Conservation (phyloP, 2,797 vertebrate genomes). For the Lycodopsis pacificus region DNA sequence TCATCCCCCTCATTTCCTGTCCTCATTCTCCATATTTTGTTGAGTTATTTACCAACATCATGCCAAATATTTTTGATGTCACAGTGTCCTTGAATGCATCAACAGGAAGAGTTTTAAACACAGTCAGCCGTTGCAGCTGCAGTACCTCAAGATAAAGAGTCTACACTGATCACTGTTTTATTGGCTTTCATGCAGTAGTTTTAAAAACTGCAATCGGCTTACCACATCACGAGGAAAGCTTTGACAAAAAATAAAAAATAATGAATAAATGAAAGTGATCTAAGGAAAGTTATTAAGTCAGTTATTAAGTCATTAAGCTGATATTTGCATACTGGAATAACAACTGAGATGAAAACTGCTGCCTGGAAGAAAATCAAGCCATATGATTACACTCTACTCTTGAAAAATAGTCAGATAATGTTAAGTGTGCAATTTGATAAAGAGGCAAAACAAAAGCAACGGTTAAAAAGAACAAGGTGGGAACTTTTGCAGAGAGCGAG, state of each 20-base stretch:
- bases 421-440: slow-evolving; percentile 17
- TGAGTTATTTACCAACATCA: too few relatives aligned
- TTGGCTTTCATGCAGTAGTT: neutral
- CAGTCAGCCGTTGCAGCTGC: neutral
- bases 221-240: neutral
- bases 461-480: neutral
- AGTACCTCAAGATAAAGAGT: neutral
- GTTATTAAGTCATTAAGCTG: neutral
- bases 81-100: slow-evolving; percentile 9
- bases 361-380: slow-evolving; percentile 27
- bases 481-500: neutral
- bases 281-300: slow-evolving; percentile 10
- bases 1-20: neutral
- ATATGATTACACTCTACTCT: neutral
- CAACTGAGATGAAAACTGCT: slow-evolving; percentile 20
- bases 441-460: neutral
- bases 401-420: slow-evolving; percentile 28
- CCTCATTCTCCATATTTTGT: neutral
- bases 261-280: slow-evolving; percentile 4
- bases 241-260: neutral
- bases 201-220: neutral
- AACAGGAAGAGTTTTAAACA: neutral
- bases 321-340: slow-evolving; percentile 2
- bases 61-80: neutral
- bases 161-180: neutral